Conservation (phyloP, 2,888 invertebrate genomes). For the Liodrosophila aerea region DNA sequence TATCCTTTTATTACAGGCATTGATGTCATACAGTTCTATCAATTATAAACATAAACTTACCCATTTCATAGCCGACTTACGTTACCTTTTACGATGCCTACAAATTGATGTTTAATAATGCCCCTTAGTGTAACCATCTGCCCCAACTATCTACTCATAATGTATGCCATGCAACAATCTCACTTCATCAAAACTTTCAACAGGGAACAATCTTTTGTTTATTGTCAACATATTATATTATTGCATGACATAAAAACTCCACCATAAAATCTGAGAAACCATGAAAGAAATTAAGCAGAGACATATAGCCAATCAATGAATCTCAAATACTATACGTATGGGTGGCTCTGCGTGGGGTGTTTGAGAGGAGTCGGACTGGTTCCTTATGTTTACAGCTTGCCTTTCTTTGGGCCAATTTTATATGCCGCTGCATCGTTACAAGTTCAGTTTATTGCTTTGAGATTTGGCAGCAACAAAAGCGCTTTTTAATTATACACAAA, state of each 20-base stretch:
- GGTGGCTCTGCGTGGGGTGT: slow-evolving; percentile 71
- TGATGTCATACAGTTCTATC: slow-evolving; percentile 28
- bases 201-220: slow-evolving; percentile 56
- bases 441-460: slow-evolving; percentile 43
- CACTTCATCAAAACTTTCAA: slow-evolving; percentile 74
- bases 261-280: slow-evolving; percentile 30
- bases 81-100: slow-evolving; percentile 48
- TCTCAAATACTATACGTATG: slow-evolving; percentile 39
- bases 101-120: slow-evolving; percentile 64
- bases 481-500: slow-evolving; percentile 51
- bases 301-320: slow-evolving; percentile 60
- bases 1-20: slow-evolving; percentile 16
- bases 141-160: slow-evolving; percentile 26
- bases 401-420: slow-evolving; percentile 42
- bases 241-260: slow-evolving; percentile 24
- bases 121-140: slow-evolving; percentile 15
- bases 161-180: slow-evolving; percentile 51
- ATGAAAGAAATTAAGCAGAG: slow-evolving; percentile 61
- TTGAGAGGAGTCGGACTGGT: slow-evolving; percentile 48
- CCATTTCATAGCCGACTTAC: slow-evolving; percentile 30
- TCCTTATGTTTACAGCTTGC: slow-evolving; percentile 45
- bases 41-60: slow-evolving; percentile 44
- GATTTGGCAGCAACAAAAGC: slow-evolving; percentile 31
- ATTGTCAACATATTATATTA: slow-evolving; percentile 61
- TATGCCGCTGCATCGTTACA: slow-evolving; percentile 38